phyloP scores from a whole-genome alignment of 2,113 vertebrate species.

The Larimichthys crocea region DNA sequence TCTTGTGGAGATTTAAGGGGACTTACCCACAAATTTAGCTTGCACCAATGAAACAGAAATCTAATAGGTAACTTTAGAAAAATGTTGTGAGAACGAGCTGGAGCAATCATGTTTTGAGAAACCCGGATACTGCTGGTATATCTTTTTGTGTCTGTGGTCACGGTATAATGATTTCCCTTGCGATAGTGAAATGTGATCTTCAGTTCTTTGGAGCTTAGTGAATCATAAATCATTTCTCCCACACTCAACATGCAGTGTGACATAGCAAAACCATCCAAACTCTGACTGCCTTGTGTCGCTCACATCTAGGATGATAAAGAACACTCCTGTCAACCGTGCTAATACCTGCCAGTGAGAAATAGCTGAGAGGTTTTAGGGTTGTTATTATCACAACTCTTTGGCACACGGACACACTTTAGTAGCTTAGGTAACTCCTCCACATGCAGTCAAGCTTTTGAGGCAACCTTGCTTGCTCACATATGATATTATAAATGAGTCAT shows the following conservation, averaged over 20 bases:
- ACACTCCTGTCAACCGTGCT: slow-evolving; percentile 37
- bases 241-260: slow-evolving; percentile 57
- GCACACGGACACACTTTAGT: slow-evolving; percentile 47
- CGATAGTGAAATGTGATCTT: slow-evolving; percentile 80
- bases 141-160: slow-evolving; percentile 77
- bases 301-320: slow-evolving; percentile 48
- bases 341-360: slow-evolving; percentile 64
- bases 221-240: slow-evolving; percentile 77
- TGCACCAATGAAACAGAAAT: slow-evolving; percentile 24
- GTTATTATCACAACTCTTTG: slow-evolving; percentile 62
- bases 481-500: slow-evolving; percentile 21
- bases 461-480: slow-evolving; percentile 26
- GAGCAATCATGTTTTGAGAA: slow-evolving; percentile 44
- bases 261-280: slow-evolving; percentile 38
- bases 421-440: slow-evolving; percentile 35
- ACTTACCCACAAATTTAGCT: not conserved
- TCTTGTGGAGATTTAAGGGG: not conserved
- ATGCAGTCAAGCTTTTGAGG: slow-evolving; percentile 29
- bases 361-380: slow-evolving; percentile 52
- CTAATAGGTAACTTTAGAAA: slow-evolving; percentile 29
- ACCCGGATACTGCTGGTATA: slow-evolving; percentile 65
- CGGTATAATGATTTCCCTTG: slow-evolving; percentile 78
- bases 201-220: slow-evolving; percentile 67
- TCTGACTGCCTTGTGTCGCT: slow-evolving; percentile 18
- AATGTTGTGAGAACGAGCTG: slow-evolving; percentile 56